Base-by-base conservation (phyloP, 2,797 vertebrate species). In the Sebastiscus albofasciatus region DNA sequence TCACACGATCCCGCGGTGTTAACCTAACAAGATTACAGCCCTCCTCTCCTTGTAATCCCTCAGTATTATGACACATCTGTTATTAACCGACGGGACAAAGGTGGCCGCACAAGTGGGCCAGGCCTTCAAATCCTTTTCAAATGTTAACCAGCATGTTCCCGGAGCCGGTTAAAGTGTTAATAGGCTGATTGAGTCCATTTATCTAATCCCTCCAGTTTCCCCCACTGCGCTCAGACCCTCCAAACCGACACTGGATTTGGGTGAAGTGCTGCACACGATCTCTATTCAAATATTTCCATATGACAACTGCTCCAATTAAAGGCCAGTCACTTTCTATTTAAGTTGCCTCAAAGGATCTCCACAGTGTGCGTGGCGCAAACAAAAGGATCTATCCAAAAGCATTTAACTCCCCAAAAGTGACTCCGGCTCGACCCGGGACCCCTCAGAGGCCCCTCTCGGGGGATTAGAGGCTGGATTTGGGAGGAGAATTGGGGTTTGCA, bases 201-300 rank as follows among this genome's bases (percentile, higher is more conserved):
- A 93, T 95, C 87, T 96, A 96, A 96, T 96, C 96, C 96, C 92
- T 71, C 56, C 18, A 87, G 36, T 39, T 92, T 92, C 92, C 92
- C 69, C 70, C 65, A 73, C 84, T 36, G 89, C 89, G 90, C 91
- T 89, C 84, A 66, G 80, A 85, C 91, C 78, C 89, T 93, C 92
- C 93, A 90, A 93, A 87, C 66, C 78, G 93, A 70, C 78, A 92
- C 93, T 94, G 95, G 96, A 95, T 96, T 96, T 94, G 90, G 80
- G 88, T 96, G 94, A 96, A 97, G 96, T 95, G 94, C 89, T 90
- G 88, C 89, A 75, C 49, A 46, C 96, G 92, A 95, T 95, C 95
- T 96, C 94, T 94, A 95, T 95, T 95, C 93, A 96, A 96, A 94
- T 91, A 94, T 94, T 94, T 97, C 97, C 97, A 96, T 96, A 97